Conservation (phyloP, 2,888 invertebrate genomes). For the Caenorhabditis virilis region DNA sequence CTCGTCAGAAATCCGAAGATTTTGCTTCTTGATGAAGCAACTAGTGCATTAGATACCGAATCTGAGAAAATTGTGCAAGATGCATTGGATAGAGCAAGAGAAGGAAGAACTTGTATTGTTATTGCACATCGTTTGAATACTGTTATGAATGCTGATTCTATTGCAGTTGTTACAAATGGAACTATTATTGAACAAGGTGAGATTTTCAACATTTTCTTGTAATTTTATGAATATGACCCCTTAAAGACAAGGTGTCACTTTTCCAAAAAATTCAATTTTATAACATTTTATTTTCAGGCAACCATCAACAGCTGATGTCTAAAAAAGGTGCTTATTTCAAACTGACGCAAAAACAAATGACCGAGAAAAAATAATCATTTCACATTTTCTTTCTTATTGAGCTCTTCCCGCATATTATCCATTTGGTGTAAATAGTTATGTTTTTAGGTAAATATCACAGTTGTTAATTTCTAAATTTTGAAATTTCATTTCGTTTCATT, state of each 20-base stretch:
- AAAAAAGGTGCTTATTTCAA: conserved; percentile 51
- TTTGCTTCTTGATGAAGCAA: conserved; percentile 68
- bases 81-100: conserved; percentile 76
- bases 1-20: conserved; percentile 69
- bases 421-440: no score
- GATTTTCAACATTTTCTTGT: not conserved
- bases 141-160: conserved; percentile 68
- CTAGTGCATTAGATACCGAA: conserved; percentile 54
- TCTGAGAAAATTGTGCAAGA: conserved; percentile 76
- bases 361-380: conserved; percentile 20
- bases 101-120: conserved; percentile 70
- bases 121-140: conserved; percentile 72
- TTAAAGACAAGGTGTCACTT: no score
- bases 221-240: not conserved
- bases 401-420: no score
- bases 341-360: conserved; percentile 51
- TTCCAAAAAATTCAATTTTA: conserved; percentile 2
- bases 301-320: conserved; percentile 49
- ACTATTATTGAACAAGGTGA: conserved; percentile 75
- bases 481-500: no score
- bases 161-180: conserved; percentile 55
- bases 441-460: no score
- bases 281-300: conserved; percentile 47
- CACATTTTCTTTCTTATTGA: no score
- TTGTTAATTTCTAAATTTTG: no score